Percentiles rank a stretch among this genome's conserved stretches.
These are phyloP conservation scores for Psittacula echo DNA, from an alignment of 2,797 vertebrate genomes.

Conservation along the genomic window DNA sequence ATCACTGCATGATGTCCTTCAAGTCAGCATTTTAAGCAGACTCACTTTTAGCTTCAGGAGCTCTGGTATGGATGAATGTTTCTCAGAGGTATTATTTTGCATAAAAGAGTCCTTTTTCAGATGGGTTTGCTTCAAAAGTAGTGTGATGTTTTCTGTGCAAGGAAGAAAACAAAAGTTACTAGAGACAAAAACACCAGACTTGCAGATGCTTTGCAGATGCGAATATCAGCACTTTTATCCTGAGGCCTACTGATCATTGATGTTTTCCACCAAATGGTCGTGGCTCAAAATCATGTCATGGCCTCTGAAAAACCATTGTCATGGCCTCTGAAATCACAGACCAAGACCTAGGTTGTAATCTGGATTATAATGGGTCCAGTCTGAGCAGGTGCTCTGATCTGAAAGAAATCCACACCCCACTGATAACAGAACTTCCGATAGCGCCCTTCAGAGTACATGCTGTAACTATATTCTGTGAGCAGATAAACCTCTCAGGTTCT, in stretches of 20 bases:
- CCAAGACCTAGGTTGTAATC: background rate
- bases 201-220: background rate
- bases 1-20: slow-evolving; percentile 39
- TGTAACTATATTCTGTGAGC: background rate
- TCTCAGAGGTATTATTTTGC: slow-evolving; percentile 71
- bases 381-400: background rate
- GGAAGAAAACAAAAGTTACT: slow-evolving; percentile 45
- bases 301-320: background rate
- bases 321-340: background rate
- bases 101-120: slow-evolving; percentile 69
- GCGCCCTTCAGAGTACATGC: background rate
- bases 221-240: background rate
- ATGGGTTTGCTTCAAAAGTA: slow-evolving; percentile 69
- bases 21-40: slow-evolving; percentile 52
- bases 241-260: background rate
- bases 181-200: slow-evolving; percentile 7
- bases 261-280: background rate
- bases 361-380: background rate
- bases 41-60: slow-evolving; percentile 80
- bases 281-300: background rate
- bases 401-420: background rate
- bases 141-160: slow-evolving; percentile 73
- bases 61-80: slow-evolving; percentile 70
- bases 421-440: background rate
- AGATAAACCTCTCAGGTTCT: background rate